Conservation (phyloP, 92 coral and sea anemone genomes). For the Bergia sp. region DNA sequence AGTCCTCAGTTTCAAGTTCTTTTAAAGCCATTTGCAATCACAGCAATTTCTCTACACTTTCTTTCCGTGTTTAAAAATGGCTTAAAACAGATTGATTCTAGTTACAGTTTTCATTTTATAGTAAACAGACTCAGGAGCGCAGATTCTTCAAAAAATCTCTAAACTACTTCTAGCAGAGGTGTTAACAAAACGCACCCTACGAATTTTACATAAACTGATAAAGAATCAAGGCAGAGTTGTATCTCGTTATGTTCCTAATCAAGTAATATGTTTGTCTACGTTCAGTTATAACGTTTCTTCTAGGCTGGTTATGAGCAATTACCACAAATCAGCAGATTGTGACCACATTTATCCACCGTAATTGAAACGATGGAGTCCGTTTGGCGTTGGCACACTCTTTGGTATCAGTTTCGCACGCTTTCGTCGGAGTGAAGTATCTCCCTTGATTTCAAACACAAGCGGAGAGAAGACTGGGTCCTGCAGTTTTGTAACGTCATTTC, state of each 20-base stretch:
- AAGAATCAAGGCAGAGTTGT: not conserved
- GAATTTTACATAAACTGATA: no score
- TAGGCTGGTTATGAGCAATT: not conserved
- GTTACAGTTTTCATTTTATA: not conserved
- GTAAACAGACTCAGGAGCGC: no score
- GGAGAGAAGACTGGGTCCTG: not conserved
- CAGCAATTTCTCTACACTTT: no score
- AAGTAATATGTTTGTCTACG: not conserved
- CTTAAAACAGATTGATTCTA: not conserved
- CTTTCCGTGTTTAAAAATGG: not conserved
- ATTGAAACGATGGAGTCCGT: not conserved
- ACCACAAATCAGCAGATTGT: not conserved
- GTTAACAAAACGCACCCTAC: no score
- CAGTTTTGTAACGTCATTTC: not conserved
- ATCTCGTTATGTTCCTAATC: not conserved
- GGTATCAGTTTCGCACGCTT: not conserved
- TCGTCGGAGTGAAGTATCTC: not conserved
- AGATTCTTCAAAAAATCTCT: no score
- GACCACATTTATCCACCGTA: not conserved
- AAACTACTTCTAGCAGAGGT: no score
- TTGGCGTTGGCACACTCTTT: not conserved
- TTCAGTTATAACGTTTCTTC: not conserved
- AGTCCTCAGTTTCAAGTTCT: not conserved
- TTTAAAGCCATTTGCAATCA: not conserved
- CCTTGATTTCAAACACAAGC: not conserved